Percentiles rank a stretch among this genome's conserved stretches.
Evolutionary conservation across 1,140 invertebrate species (phyloP).

Genomic region (Dendrolimus kikuchii): DNA sequence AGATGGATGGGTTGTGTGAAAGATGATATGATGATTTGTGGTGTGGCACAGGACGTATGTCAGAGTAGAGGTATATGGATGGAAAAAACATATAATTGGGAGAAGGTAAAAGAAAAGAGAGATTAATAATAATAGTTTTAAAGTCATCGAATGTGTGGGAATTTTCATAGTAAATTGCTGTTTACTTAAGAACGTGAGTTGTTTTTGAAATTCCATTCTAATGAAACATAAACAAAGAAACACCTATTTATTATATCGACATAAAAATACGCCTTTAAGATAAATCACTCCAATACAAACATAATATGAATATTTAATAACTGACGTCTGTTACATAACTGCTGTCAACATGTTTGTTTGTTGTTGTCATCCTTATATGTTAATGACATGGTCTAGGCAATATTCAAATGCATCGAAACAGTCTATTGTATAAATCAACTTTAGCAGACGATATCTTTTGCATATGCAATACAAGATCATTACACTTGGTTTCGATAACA

Average conservation of each 20-base stretch:
- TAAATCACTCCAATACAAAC: constrained; percentile 11
- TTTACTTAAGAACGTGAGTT: constrained; percentile 21
- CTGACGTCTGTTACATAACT: constrained; percentile 10
- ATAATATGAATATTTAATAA: constrained; percentile 20
- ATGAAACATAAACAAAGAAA: constrained; percentile 15
- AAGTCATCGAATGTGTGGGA: too few species aligned
- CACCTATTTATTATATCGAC: constrained; percentile 11
- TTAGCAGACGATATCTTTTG: too few species aligned
- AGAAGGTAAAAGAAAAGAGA: too few species aligned
- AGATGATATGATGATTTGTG: too few species aligned
- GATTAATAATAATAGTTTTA: not conserved
- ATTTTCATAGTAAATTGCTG: not conserved
- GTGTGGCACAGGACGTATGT: too few species aligned
- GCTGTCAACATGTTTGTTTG: constrained; percentile 14
- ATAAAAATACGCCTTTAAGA: constrained; percentile 15
- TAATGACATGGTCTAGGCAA: constrained; percentile 6
- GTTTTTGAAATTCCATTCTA: constrained; percentile 29
- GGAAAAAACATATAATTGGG: too few species aligned
- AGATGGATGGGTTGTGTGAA: too few species aligned
- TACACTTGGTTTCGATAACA: too few species aligned
- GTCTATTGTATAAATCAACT: too few species aligned
- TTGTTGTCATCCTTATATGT: constrained; percentile 15
- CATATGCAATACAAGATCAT: too few species aligned
- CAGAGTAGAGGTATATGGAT: too few species aligned
- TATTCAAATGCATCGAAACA: too few species aligned